Percentiles rank a stretch among this genome's conserved stretches.
Evolutionary conservation across 1,140 invertebrate genomes (phyloP).

Genomic region (Fopius arisanus): DNA sequence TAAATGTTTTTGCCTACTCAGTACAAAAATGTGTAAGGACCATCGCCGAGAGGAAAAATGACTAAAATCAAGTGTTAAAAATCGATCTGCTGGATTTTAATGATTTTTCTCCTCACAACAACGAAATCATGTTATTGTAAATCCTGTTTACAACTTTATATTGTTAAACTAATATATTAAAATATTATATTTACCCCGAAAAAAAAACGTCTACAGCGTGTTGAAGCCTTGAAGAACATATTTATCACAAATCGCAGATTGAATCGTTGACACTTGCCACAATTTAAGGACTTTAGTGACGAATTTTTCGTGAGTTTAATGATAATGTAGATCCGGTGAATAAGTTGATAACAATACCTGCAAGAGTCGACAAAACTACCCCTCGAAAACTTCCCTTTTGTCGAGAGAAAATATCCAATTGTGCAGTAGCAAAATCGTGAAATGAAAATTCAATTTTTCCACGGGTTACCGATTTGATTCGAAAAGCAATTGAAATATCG

Average conservation of each 20-base stretch:
- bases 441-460: too few species aligned
- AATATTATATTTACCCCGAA: neutral
- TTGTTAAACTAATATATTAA: conserved; percentile 2
- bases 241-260: neutral
- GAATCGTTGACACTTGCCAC: neutral
- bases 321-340: too few species aligned
- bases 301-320: too few species aligned
- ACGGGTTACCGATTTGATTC: too few species aligned
- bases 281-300: neutral
- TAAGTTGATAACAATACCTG: too few species aligned
- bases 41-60: neutral
- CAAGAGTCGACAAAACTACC: too few species aligned
- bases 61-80: neutral
- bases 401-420: too few species aligned
- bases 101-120: neutral
- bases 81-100: too few species aligned
- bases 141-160: neutral
- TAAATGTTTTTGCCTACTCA: conserved; percentile 55
- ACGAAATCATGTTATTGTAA: neutral
- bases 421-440: too few species aligned
- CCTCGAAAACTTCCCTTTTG: too few species aligned
- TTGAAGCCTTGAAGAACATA: neutral
- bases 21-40: conserved; percentile 49
- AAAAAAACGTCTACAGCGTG: neutral
- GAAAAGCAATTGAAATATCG: too few species aligned